A percentile compares a stretch with the other conserved stretches of the same genome.
These are phyloP conservation scores for Brachynemurus nebulosus DNA, from an alignment of 2,888 invertebrate genomes.

Conservation along the genomic window DNA sequence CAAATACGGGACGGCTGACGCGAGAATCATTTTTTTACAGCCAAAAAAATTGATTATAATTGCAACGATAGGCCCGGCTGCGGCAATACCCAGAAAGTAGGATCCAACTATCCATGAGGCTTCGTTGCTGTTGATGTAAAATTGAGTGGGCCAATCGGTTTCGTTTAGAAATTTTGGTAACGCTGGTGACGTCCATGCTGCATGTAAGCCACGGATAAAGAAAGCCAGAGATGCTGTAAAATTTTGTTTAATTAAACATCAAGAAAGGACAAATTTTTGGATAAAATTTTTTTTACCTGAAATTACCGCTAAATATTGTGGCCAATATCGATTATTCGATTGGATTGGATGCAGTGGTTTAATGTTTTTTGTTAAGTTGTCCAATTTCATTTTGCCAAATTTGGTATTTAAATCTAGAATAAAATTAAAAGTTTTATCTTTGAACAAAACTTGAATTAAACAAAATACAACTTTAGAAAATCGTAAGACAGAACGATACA, in stretches of 20 bases:
- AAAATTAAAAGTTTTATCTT: too few relatives aligned
- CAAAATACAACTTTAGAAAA: too few relatives aligned
- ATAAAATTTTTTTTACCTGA: neutral
- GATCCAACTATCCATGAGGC: constrained; percentile 51
- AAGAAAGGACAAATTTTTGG: neutral
- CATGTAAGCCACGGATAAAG: constrained; percentile 29
- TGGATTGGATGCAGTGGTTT: too few relatives aligned
- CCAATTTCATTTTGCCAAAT: too few relatives aligned
- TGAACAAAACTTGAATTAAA: too few relatives aligned
- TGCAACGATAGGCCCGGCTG: constrained; percentile 47
- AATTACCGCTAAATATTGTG: neutral
- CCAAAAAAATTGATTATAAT: constrained; percentile 49
- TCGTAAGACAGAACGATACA: too few relatives aligned
- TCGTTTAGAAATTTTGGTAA: constrained; percentile 32
- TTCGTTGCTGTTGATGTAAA: constrained; percentile 35
- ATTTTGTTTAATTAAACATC: neutral
- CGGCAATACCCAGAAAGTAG: constrained; percentile 46
- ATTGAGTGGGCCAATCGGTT: constrained; percentile 30
- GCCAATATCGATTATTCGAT: neutral
- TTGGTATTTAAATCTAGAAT: too few relatives aligned
- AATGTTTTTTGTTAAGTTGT: too few relatives aligned
- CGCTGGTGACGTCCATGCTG: constrained; percentile 47
- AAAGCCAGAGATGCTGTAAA: constrained; percentile 28
- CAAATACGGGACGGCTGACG: constrained; percentile 45
- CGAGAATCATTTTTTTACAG: constrained; percentile 47